These are phyloP conservation scores for Falcunculus frontatus DNA, from an alignment of 2,113 vertebrate genomes.

Conservation along the genomic window DNA sequence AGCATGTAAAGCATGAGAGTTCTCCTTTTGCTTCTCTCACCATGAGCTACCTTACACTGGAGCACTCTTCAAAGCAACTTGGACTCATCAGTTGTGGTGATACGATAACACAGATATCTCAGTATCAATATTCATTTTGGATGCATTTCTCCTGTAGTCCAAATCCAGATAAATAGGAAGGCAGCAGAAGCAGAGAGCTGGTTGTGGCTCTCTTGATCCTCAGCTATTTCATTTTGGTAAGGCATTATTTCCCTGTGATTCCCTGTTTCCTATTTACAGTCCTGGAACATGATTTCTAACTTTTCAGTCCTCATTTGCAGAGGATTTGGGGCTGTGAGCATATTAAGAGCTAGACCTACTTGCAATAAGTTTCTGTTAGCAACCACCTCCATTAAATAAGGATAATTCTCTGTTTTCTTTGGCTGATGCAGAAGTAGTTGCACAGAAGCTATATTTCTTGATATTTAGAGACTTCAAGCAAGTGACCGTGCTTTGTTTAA, in stretches of 20 bases:
- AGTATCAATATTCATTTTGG: background rate
- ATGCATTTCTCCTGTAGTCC: background rate
- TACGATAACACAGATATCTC: background rate
- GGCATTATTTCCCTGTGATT: background rate
- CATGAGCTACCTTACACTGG: background rate
- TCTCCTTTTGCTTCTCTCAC: background rate
- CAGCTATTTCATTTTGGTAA: background rate
- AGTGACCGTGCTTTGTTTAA: background rate
- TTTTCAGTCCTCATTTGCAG: background rate
- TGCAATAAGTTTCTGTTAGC: background rate
- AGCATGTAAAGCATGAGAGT: background rate
- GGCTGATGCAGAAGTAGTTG: background rate
- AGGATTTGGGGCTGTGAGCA: background rate
- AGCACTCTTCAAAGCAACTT: background rate
- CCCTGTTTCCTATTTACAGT: background rate
- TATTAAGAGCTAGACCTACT: background rate
- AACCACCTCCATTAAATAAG: background rate
- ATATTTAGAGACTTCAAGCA: background rate
- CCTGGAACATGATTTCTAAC: background rate
- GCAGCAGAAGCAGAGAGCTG: background rate
- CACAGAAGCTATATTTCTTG: background rate
- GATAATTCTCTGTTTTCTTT: background rate
- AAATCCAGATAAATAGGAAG: background rate
- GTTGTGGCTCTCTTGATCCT: background rate
- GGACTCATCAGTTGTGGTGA: background rate